Base-by-base conservation (phyloP, 2,113 vertebrate genomes). In the Coryphaenoides rupestris region DNA sequence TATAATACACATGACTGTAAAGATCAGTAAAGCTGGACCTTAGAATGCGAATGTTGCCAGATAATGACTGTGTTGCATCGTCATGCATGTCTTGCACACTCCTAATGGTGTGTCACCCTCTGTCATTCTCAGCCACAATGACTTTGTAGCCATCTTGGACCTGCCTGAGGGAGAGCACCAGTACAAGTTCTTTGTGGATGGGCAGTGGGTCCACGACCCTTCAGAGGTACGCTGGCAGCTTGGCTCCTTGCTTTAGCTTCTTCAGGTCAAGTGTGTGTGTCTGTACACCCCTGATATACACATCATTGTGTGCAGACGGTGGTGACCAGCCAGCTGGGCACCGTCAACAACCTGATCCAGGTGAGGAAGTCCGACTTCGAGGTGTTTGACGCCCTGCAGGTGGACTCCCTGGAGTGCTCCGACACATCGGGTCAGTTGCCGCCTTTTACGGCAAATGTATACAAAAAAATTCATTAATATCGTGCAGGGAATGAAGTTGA, bases 121-220 rank as follows among this genome's bases (percentile, higher is more conserved):
- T 28, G 58, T 28, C 75, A n/a, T n/a, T n/a, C 65, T 21, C 77
- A 99, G 96, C 89, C 95, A 98, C 83, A 99, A 97, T 19, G 96
- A 99, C 79, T 99, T 99, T 74, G 95, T 99, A 4, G 96, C 96
- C 33, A 98, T 99, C 75, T 82, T 99, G 87, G 95, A 99, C 77
- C 90, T 99, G 63, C 95, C 95, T 0, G 96, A 99, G 80, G 96
- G 96, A 69, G 96, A 99, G 58, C 95, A 99, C 75, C 96, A 99
- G 77, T 99, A 99, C 86, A 99, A 99, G 78, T 99, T 99, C 78
- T 99, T 98, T 79, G 96, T 99, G 77, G 96, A 99, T n/a, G 96
- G 96, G 60, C 96, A 99, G 74, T 99, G 96, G 96, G 89, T 96
- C 56, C 94, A 99, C 45, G 96, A 99, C 76, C 89, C 95, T 0